A percentile compares a stretch with the other conserved stretches of the same genome.
Evolutionary conservation across 35 echinoderm and acorn worm species (phyloP).

Genomic region (Acanthaster planci): DNA sequence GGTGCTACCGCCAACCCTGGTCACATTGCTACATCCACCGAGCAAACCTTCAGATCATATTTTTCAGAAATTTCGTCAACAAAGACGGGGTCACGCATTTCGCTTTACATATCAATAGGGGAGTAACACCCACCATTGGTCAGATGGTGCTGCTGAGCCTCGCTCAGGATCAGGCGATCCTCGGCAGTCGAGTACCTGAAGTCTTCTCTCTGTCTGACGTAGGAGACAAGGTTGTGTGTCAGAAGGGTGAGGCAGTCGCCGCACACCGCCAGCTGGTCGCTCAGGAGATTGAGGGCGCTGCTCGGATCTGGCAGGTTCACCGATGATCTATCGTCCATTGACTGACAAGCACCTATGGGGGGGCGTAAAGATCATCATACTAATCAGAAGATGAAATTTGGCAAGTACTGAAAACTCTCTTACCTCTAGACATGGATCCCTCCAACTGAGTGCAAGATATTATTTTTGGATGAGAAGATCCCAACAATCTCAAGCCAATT

Average conservation of each 20-base stretch:
- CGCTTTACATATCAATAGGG: too few species aligned
- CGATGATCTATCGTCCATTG: background rate
- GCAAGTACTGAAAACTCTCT: too few species aligned
- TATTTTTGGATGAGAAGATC: too few species aligned
- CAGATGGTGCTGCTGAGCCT: background rate
- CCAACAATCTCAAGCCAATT: too few species aligned
- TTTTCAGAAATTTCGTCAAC: too few species aligned
- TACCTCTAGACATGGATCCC: too few species aligned
- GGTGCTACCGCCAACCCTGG: too few species aligned
- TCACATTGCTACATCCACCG: too few species aligned
- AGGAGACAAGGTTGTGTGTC: conserved; percentile 31
- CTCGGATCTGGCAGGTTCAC: background rate
- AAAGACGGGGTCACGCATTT: too few species aligned
- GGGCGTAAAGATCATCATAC: background rate
- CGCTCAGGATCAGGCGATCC: conserved; percentile 38
- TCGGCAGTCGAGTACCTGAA: conserved; percentile 46
- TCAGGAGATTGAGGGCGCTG: background rate
- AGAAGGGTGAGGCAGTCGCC: conserved; percentile 51
- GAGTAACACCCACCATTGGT: conserved; percentile 26
- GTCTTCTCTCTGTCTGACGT: conserved; percentile 42
- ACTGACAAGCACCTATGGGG: background rate
- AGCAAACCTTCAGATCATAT: too few species aligned
- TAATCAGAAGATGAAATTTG: too few species aligned
- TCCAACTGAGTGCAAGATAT: too few species aligned
- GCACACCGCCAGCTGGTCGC: conserved; percentile 45